Conservation (phyloP, 1,140 invertebrate species). For the Scaptomyza hsui region DNA sequence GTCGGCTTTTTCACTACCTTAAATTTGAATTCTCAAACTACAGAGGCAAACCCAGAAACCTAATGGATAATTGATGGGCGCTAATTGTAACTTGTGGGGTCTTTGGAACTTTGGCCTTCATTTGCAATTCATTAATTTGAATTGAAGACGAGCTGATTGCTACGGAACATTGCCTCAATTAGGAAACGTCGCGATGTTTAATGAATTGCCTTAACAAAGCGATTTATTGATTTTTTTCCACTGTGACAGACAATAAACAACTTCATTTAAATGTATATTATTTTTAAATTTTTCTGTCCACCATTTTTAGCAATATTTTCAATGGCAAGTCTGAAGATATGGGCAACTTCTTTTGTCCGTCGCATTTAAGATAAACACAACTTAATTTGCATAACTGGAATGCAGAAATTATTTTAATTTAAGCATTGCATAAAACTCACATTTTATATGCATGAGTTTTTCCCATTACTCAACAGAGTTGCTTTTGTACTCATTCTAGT, state of each 20-base stretch:
- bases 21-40: constrained; percentile 37
- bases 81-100: constrained; percentile 51
- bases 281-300: not conserved
- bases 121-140: constrained; percentile 30
- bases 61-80: constrained; percentile 68
- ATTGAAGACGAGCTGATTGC: constrained; percentile 17
- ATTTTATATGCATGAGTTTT: constrained; percentile 59
- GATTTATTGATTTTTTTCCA: constrained; percentile 1
- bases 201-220: constrained; percentile 7
- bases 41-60: constrained; percentile 27
- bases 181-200: constrained; percentile 29
- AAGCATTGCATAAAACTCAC: constrained; percentile 68
- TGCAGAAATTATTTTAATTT: constrained; percentile 74
- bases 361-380: constrained; percentile 39
- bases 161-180: constrained; percentile 6
- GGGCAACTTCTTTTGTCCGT: not conserved
- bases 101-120: constrained; percentile 12
- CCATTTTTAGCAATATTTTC: not conserved
- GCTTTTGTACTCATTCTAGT: not conserved
- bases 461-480: constrained; percentile 14
- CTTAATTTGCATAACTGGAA: constrained; percentile 64
- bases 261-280: too few relatives aligned
- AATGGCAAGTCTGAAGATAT: not conserved
- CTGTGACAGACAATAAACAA: not conserved
- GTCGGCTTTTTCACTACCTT: constrained; percentile 29